Evolutionary conservation across 2,888 invertebrate genomes (phyloP), one percentile per base, ranked within the genome.

Genomic region (Tenodera sinensis): DNA sequence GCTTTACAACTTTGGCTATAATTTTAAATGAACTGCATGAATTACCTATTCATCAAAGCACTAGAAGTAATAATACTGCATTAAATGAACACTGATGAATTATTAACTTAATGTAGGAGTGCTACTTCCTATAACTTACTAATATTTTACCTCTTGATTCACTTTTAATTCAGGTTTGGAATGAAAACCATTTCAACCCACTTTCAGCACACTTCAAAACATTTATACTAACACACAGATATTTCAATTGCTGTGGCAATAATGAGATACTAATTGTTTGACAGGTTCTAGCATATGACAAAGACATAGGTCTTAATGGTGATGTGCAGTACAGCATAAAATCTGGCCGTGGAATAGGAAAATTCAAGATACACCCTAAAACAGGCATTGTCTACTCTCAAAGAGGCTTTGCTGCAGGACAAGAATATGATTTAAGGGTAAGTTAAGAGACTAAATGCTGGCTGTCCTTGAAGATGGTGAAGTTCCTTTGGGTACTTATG

Each of bases 361-460:
- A 96, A 92, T 97, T 98, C 94, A 96, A 96, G 91, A 97, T 99
- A 91, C 96, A 98, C 93, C 96, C 96, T 28, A 94, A 94, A 91
- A 97, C 97, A 20, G 99, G 98, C 25, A 96, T 97, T 92, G 96
- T 99, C 89, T 97, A 96, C 93, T 96, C 97, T 84, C 95, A 96
- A 91, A 95, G 96, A 91, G 95, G 95, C 88, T 96, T 97, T 91
- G 95, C 95, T 91, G 94, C 96, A 84, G 96, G 96, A 86, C 95
- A 95, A 91, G 95, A 95, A 92, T 96, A 95, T 92, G 96, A 96
- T 91, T 94, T 96, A 91, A 94, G 95, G 93, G 96, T 96, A 94
- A 94, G 94, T 93, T 82, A 9, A n/a, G 9, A 20, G 15, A 15
- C 15, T 3, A 14, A 54, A 54, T 15, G 54, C 20, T 34, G 34